phyloP scores from a whole-genome alignment of 2,888 invertebrate species.

The Latrodectus elegans region DNA sequence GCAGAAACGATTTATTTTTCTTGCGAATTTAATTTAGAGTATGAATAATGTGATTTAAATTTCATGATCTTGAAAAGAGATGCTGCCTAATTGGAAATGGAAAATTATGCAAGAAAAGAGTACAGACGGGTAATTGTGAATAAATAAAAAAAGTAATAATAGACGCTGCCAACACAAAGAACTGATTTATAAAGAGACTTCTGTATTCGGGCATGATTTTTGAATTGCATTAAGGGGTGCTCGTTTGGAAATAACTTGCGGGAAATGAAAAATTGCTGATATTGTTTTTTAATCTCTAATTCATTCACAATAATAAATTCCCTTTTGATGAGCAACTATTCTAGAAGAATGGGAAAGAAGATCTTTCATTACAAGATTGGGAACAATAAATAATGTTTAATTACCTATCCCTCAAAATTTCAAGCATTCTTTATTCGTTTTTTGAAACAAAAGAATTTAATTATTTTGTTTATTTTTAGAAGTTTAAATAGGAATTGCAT shows the following conservation, averaged over 20 bases:
- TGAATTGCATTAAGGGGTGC: background rate
- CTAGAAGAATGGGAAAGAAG: too few species aligned
- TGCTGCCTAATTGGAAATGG: constrained; percentile 1
- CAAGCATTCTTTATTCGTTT: too few species aligned
- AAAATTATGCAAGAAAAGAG: background rate
- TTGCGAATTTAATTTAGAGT: background rate
- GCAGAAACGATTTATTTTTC: background rate
- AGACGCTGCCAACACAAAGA: too few species aligned
- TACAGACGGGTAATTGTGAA: background rate
- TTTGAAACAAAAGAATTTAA: too few species aligned
- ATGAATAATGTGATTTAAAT: constrained; percentile 2
- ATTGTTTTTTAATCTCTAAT: background rate
- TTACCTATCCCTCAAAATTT: too few species aligned
- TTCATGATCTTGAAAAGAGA: background rate
- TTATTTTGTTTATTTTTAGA: too few species aligned
- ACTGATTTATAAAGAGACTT: too few species aligned
- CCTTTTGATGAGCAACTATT: background rate
- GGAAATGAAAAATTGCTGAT: background rate
- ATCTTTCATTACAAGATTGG: too few species aligned
- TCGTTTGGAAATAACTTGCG: background rate
- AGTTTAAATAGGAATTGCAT: too few species aligned
- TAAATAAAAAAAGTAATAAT: background rate
- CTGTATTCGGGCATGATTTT: background rate
- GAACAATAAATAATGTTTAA: too few species aligned
- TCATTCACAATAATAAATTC: background rate